Base-by-base conservation (phyloP, 2,888 invertebrate species). In the Papilio protenor region DNA sequence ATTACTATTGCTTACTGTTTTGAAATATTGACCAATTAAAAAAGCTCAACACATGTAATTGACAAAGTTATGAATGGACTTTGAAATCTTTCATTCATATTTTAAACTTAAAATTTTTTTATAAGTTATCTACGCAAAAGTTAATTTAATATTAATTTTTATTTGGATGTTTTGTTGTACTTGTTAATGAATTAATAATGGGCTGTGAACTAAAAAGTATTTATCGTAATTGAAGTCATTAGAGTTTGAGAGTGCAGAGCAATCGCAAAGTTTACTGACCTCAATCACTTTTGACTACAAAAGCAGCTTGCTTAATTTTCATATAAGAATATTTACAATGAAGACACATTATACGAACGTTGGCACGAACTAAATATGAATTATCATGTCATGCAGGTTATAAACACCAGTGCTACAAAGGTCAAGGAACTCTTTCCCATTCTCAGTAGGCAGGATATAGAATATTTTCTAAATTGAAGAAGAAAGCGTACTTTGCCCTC, bases 21-120 rank as follows among this genome's bases (percentile, higher is more conserved):
- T 72, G 72, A 76, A 64, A 61, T 76, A 76, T 76, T 8, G 52
- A 23, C 72, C 72, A 72, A 64, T 76, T 74, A 74, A 23, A 61
- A 59, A 61, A 5, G 66, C 66, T 40, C 4, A 21, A n/a, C 14
- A 45, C n/a, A 69, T 45, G 40, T 69, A 5, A 45, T 21, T 45
- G 21, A 45, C 21, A 40, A 66, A 45, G 66, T 45, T 69, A 69
- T 69, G 66, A 69, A 69, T 45, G 21, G 18, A n/a, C 5, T 45
- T 45, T 40, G 11, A 40, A n/a, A 69, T 12, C 1, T 45, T 21
- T 69, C 66, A 61, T 21, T 59, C n/a, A 21, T 57, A 6, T 21
- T 21, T 57, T n/a, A n/a, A 21, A 57, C 11, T 57, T 33, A 33
- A 5, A 33, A 33, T 33, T 0, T 21, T n/a, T n/a, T 55, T n/a